A percentile compares a stretch with the other conserved stretches of the same genome.
Evolutionary conservation across 2,797 vertebrate species (phyloP).

Genomic region (Coregonus ussuriensis): DNA sequence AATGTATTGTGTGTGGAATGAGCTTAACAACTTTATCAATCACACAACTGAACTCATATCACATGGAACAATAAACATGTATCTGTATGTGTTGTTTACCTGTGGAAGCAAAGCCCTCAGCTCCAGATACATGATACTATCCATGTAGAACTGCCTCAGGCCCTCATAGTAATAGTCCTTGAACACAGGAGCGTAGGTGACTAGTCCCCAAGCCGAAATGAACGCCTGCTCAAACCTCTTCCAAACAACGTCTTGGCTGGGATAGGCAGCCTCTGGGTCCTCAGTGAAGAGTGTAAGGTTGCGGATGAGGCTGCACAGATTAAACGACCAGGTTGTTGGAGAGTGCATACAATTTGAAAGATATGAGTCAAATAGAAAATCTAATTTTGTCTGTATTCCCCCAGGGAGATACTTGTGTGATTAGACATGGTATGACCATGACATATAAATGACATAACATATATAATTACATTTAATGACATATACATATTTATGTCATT

Average conservation of each 20-base stretch:
- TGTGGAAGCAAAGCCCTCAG: slow-evolving; percentile 80
- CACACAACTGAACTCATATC: slow-evolving; percentile 38
- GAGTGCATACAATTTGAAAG: neutral
- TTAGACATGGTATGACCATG: neutral
- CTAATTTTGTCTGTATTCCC: neutral
- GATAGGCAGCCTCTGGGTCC: slow-evolving; percentile 77
- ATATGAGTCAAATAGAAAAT: slow-evolving; percentile 10
- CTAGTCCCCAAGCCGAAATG: slow-evolving; percentile 74
- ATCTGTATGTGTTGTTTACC: slow-evolving; percentile 65
- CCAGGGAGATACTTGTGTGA: neutral
- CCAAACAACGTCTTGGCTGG: slow-evolving; percentile 81
- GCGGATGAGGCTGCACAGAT: slow-evolving; percentile 74
- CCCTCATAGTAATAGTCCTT: slow-evolving; percentile 83
- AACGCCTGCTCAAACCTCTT: slow-evolving; percentile 81
- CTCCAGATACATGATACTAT: slow-evolving; percentile 88
- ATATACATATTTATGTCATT: no score
- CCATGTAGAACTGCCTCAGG: slow-evolving; percentile 82
- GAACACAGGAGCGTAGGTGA: slow-evolving; percentile 87
- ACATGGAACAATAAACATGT: slow-evolving; percentile 15
- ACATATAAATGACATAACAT: no score
- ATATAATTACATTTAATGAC: no score
- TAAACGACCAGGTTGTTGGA: neutral
- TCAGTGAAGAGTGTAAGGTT: slow-evolving; percentile 85
- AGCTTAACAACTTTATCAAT: neutral
- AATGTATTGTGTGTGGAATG: neutral